Percentiles rank a stretch among this genome's conserved stretches.
These are phyloP conservation scores for Lingula anatina DNA, from an alignment of 2,888 invertebrate species.

Conservation along the genomic window DNA sequence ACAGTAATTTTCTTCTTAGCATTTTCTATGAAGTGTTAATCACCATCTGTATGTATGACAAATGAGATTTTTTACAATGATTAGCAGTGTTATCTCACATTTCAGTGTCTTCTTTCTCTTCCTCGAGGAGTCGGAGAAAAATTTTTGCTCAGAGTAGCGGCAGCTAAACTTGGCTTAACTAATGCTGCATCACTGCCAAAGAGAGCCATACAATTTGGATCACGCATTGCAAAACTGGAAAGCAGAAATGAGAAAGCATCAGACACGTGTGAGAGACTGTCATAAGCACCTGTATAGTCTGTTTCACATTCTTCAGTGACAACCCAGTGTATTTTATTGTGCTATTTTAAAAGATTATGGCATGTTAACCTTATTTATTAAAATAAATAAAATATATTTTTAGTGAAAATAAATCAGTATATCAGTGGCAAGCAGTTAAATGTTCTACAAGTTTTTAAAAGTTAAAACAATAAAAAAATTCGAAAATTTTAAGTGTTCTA, in stretches of 20 bases:
- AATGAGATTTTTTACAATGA: background rate
- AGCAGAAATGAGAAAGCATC: slow-evolving; percentile 83
- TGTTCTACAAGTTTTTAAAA: no score
- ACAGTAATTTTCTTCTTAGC: background rate
- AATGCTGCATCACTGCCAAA: slow-evolving; percentile 68
- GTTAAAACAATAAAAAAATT: no score
- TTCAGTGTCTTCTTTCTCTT: slow-evolving; percentile 36
- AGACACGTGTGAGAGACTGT: slow-evolving; percentile 60
- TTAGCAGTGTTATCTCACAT: background rate
- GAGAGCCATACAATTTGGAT: slow-evolving; percentile 95
- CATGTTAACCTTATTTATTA: background rate
- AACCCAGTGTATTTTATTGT: no score
- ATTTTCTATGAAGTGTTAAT: background rate
- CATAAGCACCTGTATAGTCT: slow-evolving; percentile 1
- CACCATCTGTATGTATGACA: background rate
- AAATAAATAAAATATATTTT: no score
- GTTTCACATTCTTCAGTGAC: no score
- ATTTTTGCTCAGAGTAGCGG: slow-evolving; percentile 66
- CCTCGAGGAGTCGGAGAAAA: slow-evolving; percentile 86
- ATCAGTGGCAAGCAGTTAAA: no score
- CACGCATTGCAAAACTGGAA: slow-evolving; percentile 74
- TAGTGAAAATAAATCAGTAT: no score
- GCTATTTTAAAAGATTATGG: no score
- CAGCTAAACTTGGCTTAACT: slow-evolving; percentile 43
- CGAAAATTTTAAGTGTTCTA: no score